Evolutionary conservation across 64 coral and sea anemone species (phyloP), one percentile per base, ranked within the genome.

Genomic region (Hydrozoanthus tunicans): DNA sequence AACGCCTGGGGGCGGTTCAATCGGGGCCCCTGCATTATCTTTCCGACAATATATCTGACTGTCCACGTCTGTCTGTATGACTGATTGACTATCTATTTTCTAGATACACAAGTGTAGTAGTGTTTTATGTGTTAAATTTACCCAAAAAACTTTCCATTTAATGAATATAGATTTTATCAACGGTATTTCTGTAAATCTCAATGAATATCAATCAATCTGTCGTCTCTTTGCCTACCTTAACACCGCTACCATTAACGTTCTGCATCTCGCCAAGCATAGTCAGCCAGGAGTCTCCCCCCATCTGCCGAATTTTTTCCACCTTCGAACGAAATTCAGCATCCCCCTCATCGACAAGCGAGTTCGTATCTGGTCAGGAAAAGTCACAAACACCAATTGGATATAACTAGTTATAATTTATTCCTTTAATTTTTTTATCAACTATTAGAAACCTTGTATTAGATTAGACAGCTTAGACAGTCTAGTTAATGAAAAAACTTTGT

Each of bases 271-370:
- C 94, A 12, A 96, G 73, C 78, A 99, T 93, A 5, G 77, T 93
- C 8, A 99, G 70, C 97, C 97, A 99, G 4, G 77, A 77, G 70
- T 99, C 94, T 64, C 97, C 97, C 15, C 94, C 97, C 51, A 94
- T 69, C 59, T 90, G 92, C n/a, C 94, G 97, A 90, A 99, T 99
- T 60, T 99, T 78, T n/a, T 99, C 97, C 58, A 99, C 97, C 88
- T 88, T 92, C n/a, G 92, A 81, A 78, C 94, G 92, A 84, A 95
- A 99, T 59, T 94, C 90, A 5, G 11, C 15, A 52, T 96, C 97
- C 9, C 83, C 89, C 0, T 99, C 92, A 63, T 96, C 91, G 53
- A 93, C 85, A 10, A 58, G 32, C 9, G 92, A 93, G 3, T 61
- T 10, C 5, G 82, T 93, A 6, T 91, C 91, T 91, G 7, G 75